Base-by-base conservation (phyloP, 2,888 invertebrate species). In the Folsomia candida region DNA sequence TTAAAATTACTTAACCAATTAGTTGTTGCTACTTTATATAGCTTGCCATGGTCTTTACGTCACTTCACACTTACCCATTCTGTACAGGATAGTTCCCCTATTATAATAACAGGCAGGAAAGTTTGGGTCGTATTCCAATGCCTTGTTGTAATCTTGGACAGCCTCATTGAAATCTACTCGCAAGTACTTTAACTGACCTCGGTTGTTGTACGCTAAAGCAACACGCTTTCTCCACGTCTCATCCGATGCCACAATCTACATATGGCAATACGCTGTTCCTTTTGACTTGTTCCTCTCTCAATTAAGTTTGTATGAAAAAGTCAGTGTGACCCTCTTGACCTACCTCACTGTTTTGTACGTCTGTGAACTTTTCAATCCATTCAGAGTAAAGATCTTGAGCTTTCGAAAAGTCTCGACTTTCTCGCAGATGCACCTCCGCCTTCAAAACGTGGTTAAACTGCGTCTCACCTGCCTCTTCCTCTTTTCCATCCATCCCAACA, bases 121-220 rank as follows among this genome's bases (percentile, higher is more conserved):
- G 20, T 77, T 64, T 4, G 80, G 75, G 27, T 81, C 70, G 20
- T 80, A 76, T 1, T 78, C 65, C 27, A 84, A 69, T 0, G 83
- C 82, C 59, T 79, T 70, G 9, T 80, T 82, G 78, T 83, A 84
- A 74, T 83, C 83, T 37, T 80, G 75, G 0, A 83, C 69, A 4
- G 84, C 84, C 22, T 81, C 82, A 61, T 81, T 80, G 76, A 84
- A 84, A 63, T 83, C 81, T 9, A 84, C 84, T 67, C 81, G 79
- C 70, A 81, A 77, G 73, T 84, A 84, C 26, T 80, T 80, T 18
- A 81, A 73, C 62, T 81, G 81, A 0, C 84, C 84, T 68, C 83
- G 77, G 70, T 83, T 83, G 74, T 84, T 84, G 78, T 81, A 82
- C 3, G 70, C 76, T 4, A 78, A 29, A 2, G 77, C 76, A 11